Evolutionary conservation across 2,113 vertebrate genomes (phyloP), one percentile per base, ranked within the genome.

Genomic region (Odontesthes bonariensis): DNA sequence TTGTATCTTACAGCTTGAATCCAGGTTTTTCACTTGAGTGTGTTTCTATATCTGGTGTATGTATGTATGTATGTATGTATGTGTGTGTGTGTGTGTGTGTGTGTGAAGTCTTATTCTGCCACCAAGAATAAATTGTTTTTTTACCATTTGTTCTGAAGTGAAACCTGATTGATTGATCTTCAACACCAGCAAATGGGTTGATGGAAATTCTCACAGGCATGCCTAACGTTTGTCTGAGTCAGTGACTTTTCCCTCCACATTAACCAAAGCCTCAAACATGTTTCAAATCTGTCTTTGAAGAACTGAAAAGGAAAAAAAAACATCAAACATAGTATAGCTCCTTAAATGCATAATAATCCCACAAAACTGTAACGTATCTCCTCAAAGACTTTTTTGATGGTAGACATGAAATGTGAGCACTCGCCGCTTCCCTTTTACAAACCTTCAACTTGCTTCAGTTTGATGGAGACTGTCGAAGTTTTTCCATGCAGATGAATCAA

Each of bases 1-100:
- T 56, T 12, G 13, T 61, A 51, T 12, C 46, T 65, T 69, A 63
- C 44, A 68, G 38, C 49, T 70, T 27, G 62, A 65, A 31, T 44
- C 46, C 20, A 31, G 19, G 13, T 70, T 61, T 65, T 53, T 44
- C 54, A 8, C 49, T n/a, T 22, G 32, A 27, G 32, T 32, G 32
- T 58, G 8, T 60, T 4, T 68, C 4, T 38, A 6, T 53, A 40
- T 54, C 13, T 77, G 56, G 2, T 33, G 19, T 51, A 22, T 19
- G 44, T 5, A 35, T 35, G 35, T 35, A 35, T 33, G 19, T 51
- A 22, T 27, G n/a, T 14, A 10, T 58, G 44, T 38, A 38, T 27
- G 27, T 27, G 27, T 27, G 27, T 3, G 27, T 27, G n/a, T 14
- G 12, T 58, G 44, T 40, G 8, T 55, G 42, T 32, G 49, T 32